Conservation (phyloP, 2,113 vertebrate species). For the Phrynosoma blainvillii region DNA sequence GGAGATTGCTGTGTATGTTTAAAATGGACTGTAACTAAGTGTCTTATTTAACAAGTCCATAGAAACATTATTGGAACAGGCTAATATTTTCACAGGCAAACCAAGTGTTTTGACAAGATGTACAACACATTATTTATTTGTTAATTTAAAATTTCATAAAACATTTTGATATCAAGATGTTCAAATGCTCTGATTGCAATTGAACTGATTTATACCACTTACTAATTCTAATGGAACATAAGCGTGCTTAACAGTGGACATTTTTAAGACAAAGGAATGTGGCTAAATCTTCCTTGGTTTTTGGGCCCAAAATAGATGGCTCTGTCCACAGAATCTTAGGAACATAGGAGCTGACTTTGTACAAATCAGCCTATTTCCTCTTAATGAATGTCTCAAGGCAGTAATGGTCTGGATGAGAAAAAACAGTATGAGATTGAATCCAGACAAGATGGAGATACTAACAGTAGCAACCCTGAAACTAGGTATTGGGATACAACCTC, state of each 20-base stretch:
- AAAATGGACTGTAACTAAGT: constrained; percentile 70
- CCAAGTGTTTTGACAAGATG: not conserved
- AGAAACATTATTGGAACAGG: not conserved
- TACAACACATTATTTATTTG: not conserved
- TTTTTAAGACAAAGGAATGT: not conserved
- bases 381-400: no score
- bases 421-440: no score
- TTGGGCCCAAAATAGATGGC: not conserved
- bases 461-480: no score
- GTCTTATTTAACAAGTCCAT: not conserved
- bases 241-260: not conserved
- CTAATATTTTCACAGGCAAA: not conserved
- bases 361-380: no score
- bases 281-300: not conserved
- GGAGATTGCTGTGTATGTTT: constrained; percentile 80
- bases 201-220: not conserved
- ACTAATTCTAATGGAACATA: not conserved
- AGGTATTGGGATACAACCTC: no score
- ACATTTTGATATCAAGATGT: not conserved
- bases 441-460: no score
- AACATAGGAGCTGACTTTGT: not conserved
- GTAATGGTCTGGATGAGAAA: no score
- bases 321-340: not conserved
- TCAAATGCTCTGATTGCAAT: not conserved
- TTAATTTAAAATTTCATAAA: not conserved